Base-by-base conservation (phyloP, 2,113 vertebrate genomes). In the Seriola quinqueradiata region DNA sequence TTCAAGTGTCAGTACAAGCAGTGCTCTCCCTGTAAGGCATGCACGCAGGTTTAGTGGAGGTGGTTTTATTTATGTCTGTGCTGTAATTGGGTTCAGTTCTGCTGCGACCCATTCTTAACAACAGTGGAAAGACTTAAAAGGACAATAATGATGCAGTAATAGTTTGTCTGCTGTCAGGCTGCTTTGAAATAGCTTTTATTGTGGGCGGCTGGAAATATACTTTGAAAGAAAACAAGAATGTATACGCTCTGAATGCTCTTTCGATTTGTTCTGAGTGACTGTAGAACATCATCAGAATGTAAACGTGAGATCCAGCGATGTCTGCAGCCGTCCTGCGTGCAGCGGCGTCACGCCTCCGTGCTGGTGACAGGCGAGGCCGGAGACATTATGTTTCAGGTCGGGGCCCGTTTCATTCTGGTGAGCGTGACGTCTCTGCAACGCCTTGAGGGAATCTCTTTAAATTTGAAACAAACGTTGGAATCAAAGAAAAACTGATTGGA, bases 1-100 rank as follows among this genome's bases (percentile, higher is more conserved):
- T 78, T 87, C 64, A 81, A 42, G 75, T 61, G 82, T 85, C 84
- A 32, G 60, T 21, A 58, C 40, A 48, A 42, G 59, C 0, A 19
- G 28, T 28, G 32, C 44, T 50, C 48, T 68, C 21, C 44, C 32
- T 58, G 4, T 14, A 58, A 77, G 57, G 40, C 79, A 54, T 44
- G 58, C 48, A 42, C 36, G 14, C 59, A 42, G 34, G 59, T 75
- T 77, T 0, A 42, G 57, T 72, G 58, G 70, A 59, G 64, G 44
- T 66, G 42, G 34, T 54, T 87, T 81, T 89, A 84, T 87, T 87
- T 67, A 80, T 77, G 70, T 79, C 70, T 70, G 8, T 42, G 69
- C 65, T 70, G 70, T 88, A 78, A 88, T 85, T 74, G 78, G 21
- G 78, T 85, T 82, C 40, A 70, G 70, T 70, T 77, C 21, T 16